A percentile compares a stretch with the other conserved stretches of the same genome.
Conservation (phyloP, 2,888 invertebrate species). For the Ormyrus rosae region DNA sequence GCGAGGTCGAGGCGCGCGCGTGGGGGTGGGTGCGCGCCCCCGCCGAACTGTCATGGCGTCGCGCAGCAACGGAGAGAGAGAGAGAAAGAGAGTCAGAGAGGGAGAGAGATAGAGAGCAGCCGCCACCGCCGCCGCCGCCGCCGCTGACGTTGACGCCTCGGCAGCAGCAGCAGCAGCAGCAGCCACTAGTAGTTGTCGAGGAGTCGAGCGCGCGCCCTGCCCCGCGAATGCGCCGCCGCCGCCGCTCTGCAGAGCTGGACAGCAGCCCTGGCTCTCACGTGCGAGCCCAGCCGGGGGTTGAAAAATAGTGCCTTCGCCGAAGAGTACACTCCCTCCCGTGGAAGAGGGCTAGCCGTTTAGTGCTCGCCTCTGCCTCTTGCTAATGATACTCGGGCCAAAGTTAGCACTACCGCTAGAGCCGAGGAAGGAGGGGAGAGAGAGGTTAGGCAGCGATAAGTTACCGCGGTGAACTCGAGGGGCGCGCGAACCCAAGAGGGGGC, state of each 20-base stretch:
- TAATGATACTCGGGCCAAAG: no score
- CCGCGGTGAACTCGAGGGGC: not conserved
- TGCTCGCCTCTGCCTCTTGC: no score
- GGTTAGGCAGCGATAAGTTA: conserved; percentile 7
- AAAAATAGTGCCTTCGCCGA: no score
- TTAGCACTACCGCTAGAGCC: not conserved
- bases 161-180: conserved; percentile 61
- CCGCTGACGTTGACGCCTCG: conserved; percentile 63
- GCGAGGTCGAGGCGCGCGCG: conserved; percentile 48
- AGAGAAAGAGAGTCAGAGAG: conserved; percentile 62
- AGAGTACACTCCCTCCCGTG: no score
- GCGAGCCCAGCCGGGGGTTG: no score
- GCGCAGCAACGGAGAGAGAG: conserved; percentile 71
- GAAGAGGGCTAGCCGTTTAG: no score
- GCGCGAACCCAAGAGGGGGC: not conserved
- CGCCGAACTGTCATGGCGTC: conserved; percentile 72
- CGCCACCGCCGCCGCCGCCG: conserved; percentile 33
- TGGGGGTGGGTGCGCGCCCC: conserved; percentile 47
- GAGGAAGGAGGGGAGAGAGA: not conserved
- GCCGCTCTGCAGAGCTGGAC: conserved; percentile 28
- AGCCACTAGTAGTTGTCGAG: conserved; percentile 25
- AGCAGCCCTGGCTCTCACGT: no score
- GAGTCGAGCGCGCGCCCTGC: conserved; percentile 64
- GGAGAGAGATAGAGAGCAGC: conserved; percentile 32
- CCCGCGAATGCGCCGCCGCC: conserved; percentile 69